Evolutionary conservation across 2,888 invertebrate species (phyloP), one percentile per base, ranked within the genome.

Genomic region (Leptinotarsa peninsularis): DNA sequence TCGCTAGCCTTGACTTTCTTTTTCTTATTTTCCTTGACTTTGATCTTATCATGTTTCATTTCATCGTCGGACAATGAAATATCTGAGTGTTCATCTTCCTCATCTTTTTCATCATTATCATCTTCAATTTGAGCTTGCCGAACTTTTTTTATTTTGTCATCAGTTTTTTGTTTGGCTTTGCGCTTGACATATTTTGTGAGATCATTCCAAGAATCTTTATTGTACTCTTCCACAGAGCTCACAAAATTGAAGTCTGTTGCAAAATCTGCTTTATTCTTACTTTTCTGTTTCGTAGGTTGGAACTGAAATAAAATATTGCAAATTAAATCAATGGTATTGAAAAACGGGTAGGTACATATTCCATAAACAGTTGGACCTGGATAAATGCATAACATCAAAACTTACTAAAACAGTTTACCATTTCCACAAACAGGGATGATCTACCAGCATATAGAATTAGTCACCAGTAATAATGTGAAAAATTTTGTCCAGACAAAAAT

Each of bases 221-320:
- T 95, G 85, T 96, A 96, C 82, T 96, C 96, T 76, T 93, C 92
- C 0, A 92, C 91, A 18, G 93, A 93, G 15, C 92, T 92, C 52
- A 94, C 92, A 90, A 97, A 97, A 81, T 94, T 90, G 85, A 97
- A 97, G 49, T 91, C 92, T n/a, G 92, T 92, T 84, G 95, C 93
- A 82, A 97, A 95, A 82, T 95, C 95, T 0, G 92, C 92, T 79
- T 92, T 91, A 80, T 91, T 91, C 67, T 85, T 86, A 54, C 91
- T 91, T 81, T 94, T 94, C 81, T 93, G 92, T 86, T 94, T 95
- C 1, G 94, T 93, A 54, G 96, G 96, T 90, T 96, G 96, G 88
- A 94, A 94, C 95, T 96, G n/a, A 52, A 77, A 77, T 54, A 52
- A 23, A 67, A 43, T 27, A 23, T 58, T 23, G 14, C 4, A 43